Conservation (phyloP, 2,797 vertebrate genomes). For the Parambassis ranga region DNA sequence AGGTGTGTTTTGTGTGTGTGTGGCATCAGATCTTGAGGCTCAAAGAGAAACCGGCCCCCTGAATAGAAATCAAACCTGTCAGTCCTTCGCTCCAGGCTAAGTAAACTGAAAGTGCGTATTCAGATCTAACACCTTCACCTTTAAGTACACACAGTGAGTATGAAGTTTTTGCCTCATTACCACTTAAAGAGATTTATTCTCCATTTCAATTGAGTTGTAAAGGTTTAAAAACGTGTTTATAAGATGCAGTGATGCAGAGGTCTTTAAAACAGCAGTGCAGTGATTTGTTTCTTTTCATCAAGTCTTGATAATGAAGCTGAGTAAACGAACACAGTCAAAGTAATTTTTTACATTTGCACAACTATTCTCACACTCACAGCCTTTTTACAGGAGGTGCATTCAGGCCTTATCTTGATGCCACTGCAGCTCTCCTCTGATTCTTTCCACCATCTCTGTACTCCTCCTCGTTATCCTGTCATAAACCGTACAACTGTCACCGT, state of each 20-base stretch:
- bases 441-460: not conserved
- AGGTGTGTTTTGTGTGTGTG: too few species aligned
- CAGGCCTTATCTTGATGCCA: not conserved
- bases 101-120: slow-evolving; percentile 19
- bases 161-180: slow-evolving; percentile 21
- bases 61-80: slow-evolving; percentile 24
- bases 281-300: too few species aligned
- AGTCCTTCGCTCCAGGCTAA: slow-evolving; percentile 4
- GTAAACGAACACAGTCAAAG: too few species aligned
- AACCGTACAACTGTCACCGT: slow-evolving; percentile 34
- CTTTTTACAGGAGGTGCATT: not conserved
- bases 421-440: not conserved
- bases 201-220: slow-evolving; percentile 2
- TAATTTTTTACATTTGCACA: too few species aligned
- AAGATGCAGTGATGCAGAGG: too few species aligned
- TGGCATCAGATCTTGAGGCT: slow-evolving; percentile 32
- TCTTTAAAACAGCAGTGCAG: too few species aligned
- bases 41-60: slow-evolving; percentile 34
- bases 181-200: slow-evolving; percentile 1
- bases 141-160: not conserved
- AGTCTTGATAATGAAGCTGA: too few species aligned
- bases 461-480: slow-evolving; percentile 21
- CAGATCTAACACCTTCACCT: slow-evolving; percentile 9
- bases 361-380: not conserved
- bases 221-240: slow-evolving; percentile 5